Base-by-base conservation (phyloP, 2,888 invertebrate genomes). In the Pollenia labialis region DNA sequence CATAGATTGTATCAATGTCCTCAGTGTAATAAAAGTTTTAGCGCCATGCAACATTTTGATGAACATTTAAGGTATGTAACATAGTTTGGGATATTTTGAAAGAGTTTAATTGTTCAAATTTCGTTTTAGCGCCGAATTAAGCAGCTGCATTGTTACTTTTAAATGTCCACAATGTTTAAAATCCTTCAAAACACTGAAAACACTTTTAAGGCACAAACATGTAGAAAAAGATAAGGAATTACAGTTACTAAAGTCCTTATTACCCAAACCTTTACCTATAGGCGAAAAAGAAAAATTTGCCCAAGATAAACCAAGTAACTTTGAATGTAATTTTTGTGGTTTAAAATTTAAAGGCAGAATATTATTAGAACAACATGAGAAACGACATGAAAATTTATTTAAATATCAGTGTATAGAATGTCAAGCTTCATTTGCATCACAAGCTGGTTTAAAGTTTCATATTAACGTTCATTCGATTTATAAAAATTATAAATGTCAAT, bases 401-500 rank as follows among this genome's bases (percentile, higher is more conserved):
- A 90, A 90, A 80, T 88, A 85, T 80, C 83, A 89, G 72, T 91
- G 91, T 66, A 14, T n/a, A 7, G 85, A 87, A 44, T 91, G 91
- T 58, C 42, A 52, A 23, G 40, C 42, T 42, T 60, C 44, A 11
- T 87, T 64, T 68, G 72, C 48, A 4, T 48, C 84, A 2, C 8
- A 74, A n/a, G n/a, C 62, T 0, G 62, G 68, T n/a, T 74, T 87
- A 62, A 81, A 68, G 10, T 54, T 84, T n/a, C 87, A 87, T 6
- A 56, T 44, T 6, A 84, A 71, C 68, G 23, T 10, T 9, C 87
- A 84, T 44, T 9, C 40, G 40, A 81, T 12, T n/a, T 1, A 6
- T 1, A 72, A 16, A 42, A 62, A 42, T 10, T 68, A 81, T 62
- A 90, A 89, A 75, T 92, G 91, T 68, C 58, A 82, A 1, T 90